These are phyloP conservation scores for Lepisosteus oculatus DNA, from an alignment of 2,113 vertebrate genomes.

Conservation along the genomic window DNA sequence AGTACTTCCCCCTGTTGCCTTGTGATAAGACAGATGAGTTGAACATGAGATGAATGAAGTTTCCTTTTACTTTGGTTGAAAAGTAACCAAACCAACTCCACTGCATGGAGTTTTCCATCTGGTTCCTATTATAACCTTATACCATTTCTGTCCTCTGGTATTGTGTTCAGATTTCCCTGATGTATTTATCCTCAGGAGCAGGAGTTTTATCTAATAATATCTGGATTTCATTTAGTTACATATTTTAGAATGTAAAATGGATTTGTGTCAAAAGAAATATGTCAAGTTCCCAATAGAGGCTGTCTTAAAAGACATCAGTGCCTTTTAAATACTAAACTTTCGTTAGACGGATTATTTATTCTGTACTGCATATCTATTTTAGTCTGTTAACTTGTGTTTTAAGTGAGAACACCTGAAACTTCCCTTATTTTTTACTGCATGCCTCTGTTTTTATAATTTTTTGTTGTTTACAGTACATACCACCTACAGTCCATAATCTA, in stretches of 20 bases:
- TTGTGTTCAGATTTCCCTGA: neutral
- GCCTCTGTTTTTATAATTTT: neutral
- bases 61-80: neutral
- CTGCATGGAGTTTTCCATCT: neutral
- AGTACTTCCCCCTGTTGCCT: neutral
- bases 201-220: conserved; percentile 18
- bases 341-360: neutral
- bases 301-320: conserved; percentile 1
- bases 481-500: too few relatives aligned
- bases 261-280: conserved; percentile 18
- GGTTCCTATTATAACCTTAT: conserved; percentile 6
- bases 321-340: neutral
- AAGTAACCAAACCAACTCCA: neutral
- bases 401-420: neutral
- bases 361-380: neutral
- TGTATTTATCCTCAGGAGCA: conserved; percentile 15
- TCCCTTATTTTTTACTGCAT: too few relatives aligned
- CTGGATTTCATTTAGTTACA: conserved; percentile 16
- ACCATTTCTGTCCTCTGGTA: conserved; percentile 7
- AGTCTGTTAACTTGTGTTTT: neutral
- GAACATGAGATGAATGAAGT: conserved; percentile 9
- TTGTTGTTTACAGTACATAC: too few relatives aligned
- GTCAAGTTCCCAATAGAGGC: neutral
- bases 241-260: conserved; percentile 19
- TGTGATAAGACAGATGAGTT: neutral